A percentile compares a stretch with the other conserved stretches of the same genome.
Conservation (phyloP, 2,113 vertebrate species). For the Podocnemis expansa region DNA sequence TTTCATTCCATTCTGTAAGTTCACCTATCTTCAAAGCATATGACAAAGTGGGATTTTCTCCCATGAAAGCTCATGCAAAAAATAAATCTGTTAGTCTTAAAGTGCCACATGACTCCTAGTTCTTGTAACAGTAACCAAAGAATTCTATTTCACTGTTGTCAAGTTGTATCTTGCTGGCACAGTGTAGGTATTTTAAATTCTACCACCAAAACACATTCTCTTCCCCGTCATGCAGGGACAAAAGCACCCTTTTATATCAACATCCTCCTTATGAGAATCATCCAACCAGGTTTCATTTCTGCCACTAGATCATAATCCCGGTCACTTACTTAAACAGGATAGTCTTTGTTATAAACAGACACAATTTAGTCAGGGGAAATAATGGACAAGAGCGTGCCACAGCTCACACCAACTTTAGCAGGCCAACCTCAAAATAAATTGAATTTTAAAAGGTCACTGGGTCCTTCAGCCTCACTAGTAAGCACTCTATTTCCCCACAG, state of each 20-base stretch:
- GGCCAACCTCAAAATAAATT: background rate
- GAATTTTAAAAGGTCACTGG: background rate
- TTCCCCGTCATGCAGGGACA: background rate
- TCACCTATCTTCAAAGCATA: too few relatives aligned
- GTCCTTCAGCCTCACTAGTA: background rate
- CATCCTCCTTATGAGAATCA: background rate
- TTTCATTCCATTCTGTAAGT: too few relatives aligned
- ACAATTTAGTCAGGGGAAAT: background rate
- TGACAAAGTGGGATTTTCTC: too few relatives aligned
- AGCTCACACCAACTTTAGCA: background rate
- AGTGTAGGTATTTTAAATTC: background rate
- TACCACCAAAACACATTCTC: background rate
- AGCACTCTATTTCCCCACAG: background rate
- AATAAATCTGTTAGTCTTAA: too few relatives aligned
- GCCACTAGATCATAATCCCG: background rate
- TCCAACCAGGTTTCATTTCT: background rate
- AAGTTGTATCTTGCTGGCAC: background rate
- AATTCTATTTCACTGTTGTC: background rate
- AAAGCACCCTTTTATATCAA: background rate
- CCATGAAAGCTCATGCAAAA: too few relatives aligned
- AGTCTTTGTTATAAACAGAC: background rate
- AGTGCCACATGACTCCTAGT: too few relatives aligned
- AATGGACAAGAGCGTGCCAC: background rate
- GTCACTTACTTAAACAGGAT: rapidly evolving
- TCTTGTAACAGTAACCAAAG: rapidly evolving